Evolutionary conservation across 2,888 invertebrate genomes (phyloP).

Genomic region (Theodoxus fluviatilis): DNA sequence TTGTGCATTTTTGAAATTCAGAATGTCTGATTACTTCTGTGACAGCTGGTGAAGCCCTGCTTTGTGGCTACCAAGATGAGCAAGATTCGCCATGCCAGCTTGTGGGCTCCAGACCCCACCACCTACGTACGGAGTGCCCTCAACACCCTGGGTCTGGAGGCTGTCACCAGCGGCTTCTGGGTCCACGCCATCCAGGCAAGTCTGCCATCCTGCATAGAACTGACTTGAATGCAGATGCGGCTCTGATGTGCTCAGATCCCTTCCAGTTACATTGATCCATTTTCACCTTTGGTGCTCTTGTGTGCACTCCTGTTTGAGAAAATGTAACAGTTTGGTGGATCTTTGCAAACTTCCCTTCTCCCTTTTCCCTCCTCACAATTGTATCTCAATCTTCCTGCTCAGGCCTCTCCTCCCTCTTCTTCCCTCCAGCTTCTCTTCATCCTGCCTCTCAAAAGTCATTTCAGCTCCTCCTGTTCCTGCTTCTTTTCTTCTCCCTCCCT

Average conservation of each 20-base stretch:
- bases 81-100: constrained; percentile 50
- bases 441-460: too few relatives aligned
- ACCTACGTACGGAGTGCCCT: constrained; percentile 60
- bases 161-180: constrained; percentile 60
- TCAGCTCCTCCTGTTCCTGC: too few relatives aligned
- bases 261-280: too few relatives aligned
- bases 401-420: too few relatives aligned
- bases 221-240: too few relatives aligned
- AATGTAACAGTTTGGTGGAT: neutral
- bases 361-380: too few relatives aligned
- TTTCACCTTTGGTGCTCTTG: neutral
- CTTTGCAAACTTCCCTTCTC: neutral
- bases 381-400: too few relatives aligned
- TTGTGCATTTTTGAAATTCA: too few relatives aligned
- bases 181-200: constrained; percentile 61
- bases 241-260: too few relatives aligned
- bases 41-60: constrained; percentile 86
- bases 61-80: constrained; percentile 83
- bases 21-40: too few relatives aligned
- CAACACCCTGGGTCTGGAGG: constrained; percentile 57
- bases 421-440: too few relatives aligned
- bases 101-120: constrained; percentile 60
- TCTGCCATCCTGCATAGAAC: neutral
- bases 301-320: neutral
- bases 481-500: too few relatives aligned